Conservation (phyloP, 2,888 invertebrate genomes). For the Sisyra nigra region DNA sequence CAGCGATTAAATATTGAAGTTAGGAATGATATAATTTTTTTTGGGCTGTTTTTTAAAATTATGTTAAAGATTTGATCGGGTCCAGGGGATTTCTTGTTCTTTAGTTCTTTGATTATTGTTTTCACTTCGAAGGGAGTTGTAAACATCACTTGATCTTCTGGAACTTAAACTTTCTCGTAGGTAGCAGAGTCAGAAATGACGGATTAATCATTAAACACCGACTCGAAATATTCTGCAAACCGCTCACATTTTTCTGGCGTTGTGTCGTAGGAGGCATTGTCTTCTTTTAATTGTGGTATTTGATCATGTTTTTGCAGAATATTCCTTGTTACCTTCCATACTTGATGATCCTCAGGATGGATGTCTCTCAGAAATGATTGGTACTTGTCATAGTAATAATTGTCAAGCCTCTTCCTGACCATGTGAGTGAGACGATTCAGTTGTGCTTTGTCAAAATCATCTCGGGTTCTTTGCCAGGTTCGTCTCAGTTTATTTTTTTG, state of each 20-base stretch:
- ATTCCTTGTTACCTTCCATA: slow-evolving; percentile 9
- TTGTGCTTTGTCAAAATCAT: slow-evolving; percentile 8
- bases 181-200: slow-evolving; percentile 1
- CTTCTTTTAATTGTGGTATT: slow-evolving; percentile 7
- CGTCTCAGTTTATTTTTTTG: too few relatives aligned
- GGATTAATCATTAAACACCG: slow-evolving; percentile 6
- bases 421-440: slow-evolving; percentile 7
- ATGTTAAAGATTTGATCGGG: slow-evolving; percentile 10
- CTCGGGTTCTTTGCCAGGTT: too few relatives aligned
- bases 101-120: background rate
- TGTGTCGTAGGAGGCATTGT: slow-evolving; percentile 4
- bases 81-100: slow-evolving; percentile 10
- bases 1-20: slow-evolving; percentile 9
- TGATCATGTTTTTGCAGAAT: slow-evolving; percentile 8
- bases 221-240: slow-evolving; percentile 6
- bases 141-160: slow-evolving; percentile 3
- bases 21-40: slow-evolving; percentile 11
- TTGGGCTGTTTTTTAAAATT: slow-evolving; percentile 12
- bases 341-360: slow-evolving; percentile 6
- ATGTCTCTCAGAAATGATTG: slow-evolving; percentile 7
- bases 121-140: slow-evolving; percentile 7
- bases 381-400: slow-evolving; percentile 7
- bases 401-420: slow-evolving; percentile 8
- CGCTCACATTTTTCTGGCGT: slow-evolving; percentile 9
- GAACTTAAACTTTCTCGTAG: too few relatives aligned